phyloP scores from a whole-genome alignment of 2,888 invertebrate genomes.

The Torymus tubicola region DNA sequence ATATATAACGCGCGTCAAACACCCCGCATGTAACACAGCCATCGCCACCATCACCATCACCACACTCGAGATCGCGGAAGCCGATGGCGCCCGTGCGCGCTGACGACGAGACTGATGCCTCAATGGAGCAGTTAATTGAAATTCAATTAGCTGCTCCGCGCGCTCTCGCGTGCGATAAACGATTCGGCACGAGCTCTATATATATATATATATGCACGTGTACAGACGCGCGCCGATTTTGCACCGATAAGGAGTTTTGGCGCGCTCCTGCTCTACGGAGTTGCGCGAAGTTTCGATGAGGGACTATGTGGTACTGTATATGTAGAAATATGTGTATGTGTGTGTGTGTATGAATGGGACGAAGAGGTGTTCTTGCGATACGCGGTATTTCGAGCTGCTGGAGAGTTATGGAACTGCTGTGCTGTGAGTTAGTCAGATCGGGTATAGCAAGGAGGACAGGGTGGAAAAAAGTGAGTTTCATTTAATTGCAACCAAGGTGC shows the following conservation, averaged over 20 bases:
- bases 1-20: too few species aligned
- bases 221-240: conserved; percentile 9
- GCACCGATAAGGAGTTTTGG: neutral
- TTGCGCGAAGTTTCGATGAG: neutral
- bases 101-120: conserved; percentile 7
- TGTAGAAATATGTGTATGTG: too few species aligned
- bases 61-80: conserved; percentile 8
- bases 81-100: neutral
- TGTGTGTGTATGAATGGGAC: too few species aligned
- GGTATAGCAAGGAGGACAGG: too few species aligned
- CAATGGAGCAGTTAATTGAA: conserved; percentile 37
- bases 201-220: too few species aligned
- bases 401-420: too few species aligned
- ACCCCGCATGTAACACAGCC: too few species aligned
- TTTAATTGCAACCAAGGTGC: too few species aligned
- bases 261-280: neutral
- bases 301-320: neutral
- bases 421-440: too few species aligned
- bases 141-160: conserved; percentile 26
- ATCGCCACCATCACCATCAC: neutral
- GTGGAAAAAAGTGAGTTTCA: too few species aligned
- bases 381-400: too few species aligned
- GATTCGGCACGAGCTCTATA: neutral
- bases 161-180: conserved; percentile 17
- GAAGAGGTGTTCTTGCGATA: too few species aligned